Evolutionary conservation across 1,140 invertebrate genomes (phyloP).

Genomic region (Orchestia grillus): DNA sequence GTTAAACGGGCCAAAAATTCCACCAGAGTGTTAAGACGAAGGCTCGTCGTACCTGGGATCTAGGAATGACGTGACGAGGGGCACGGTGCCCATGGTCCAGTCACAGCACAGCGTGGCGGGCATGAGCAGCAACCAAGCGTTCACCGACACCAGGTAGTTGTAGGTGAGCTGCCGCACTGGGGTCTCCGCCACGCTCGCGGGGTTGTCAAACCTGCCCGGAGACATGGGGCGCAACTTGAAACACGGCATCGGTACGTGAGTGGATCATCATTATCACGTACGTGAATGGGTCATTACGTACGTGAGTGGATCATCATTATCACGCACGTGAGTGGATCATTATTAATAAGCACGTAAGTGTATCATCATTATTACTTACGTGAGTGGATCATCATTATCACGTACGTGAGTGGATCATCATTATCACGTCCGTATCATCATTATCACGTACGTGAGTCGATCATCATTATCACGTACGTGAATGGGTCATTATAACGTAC

Average conservation of each 20-base stretch:
- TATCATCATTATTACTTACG: neutral
- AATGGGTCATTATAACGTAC: neutral
- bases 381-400: too few relatives aligned
- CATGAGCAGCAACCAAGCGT: constrained; percentile 89
- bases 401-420: too few relatives aligned
- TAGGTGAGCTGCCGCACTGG: constrained; percentile 91
- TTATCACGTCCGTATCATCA: neutral
- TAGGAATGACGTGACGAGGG: constrained; percentile 82
- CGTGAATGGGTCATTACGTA: neutral
- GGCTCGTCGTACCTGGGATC: constrained; percentile 74
- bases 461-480: neutral
- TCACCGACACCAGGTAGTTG: constrained; percentile 91
- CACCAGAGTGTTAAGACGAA: neutral
- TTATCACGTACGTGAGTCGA: too few relatives aligned
- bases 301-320: neutral
- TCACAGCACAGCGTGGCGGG: constrained; percentile 94
- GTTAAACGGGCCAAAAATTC: too few relatives aligned
- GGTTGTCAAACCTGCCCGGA: constrained; percentile 87
- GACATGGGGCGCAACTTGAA: neutral
- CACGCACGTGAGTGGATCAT: too few relatives aligned
- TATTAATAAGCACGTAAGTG: too few relatives aligned
- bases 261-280: neutral
- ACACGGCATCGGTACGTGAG: neutral
- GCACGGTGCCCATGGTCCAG: constrained; percentile 98
- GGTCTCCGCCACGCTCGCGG: constrained; percentile 83